Evolutionary conservation across 2,113 vertebrate genomes (phyloP).

Genomic region (Neodon shergylaensis): DNA sequence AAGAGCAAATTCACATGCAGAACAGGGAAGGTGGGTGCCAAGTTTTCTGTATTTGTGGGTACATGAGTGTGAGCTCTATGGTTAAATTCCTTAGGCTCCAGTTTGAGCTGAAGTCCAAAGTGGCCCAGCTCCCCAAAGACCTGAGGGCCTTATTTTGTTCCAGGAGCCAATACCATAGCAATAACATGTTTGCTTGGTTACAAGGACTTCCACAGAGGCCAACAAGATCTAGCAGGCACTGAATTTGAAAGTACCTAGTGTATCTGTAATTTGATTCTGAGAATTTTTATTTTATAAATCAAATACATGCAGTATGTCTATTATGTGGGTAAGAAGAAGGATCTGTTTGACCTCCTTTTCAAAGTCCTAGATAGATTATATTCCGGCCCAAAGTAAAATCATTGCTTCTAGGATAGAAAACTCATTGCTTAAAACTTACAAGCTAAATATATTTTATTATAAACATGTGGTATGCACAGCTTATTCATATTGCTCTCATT

Average conservation of each 20-base stretch:
- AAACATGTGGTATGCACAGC: neutral
- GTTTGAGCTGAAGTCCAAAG: slow-evolving; percentile 68
- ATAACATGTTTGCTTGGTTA: slow-evolving; percentile 76
- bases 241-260: neutral
- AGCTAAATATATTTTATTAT: neutral
- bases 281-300: neutral
- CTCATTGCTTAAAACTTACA: slow-evolving; percentile 10
- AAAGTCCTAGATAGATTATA: neutral
- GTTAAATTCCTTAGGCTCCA: slow-evolving; percentile 46
- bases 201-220: slow-evolving; percentile 74
- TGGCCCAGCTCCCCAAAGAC: slow-evolving; percentile 73
- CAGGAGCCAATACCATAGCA: slow-evolving; percentile 71
- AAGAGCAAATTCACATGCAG: neutral
- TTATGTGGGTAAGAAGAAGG: neutral
- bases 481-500: neutral
- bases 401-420: neutral
- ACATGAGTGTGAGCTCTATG: neutral
- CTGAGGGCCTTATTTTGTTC: slow-evolving; percentile 67
- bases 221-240: slow-evolving; percentile 38
- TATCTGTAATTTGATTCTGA: neutral
- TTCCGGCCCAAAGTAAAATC: slow-evolving; percentile 4
- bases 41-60: neutral
- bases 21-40: neutral
- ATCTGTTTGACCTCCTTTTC: neutral
- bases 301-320: neutral